Evolutionary conservation across 2,797 vertebrate species (phyloP), one percentile per base, ranked within the genome.

Genomic region (Sebastes vulpes): DNA sequence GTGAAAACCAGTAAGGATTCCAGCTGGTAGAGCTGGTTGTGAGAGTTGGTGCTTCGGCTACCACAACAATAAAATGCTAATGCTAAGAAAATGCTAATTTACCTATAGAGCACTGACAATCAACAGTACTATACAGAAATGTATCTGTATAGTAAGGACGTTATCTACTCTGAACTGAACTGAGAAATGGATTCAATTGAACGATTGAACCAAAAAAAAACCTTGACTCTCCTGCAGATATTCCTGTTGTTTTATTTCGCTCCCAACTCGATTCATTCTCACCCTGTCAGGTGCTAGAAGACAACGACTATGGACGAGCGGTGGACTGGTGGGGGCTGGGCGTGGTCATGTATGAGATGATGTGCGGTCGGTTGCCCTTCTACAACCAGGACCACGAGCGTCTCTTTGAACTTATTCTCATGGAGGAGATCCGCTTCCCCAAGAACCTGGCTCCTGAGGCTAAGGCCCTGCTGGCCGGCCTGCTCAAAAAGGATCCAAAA

Each of bases 271-370:
- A 9, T n/a, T 60, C 6, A 4, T 60, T 42, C 10, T 16, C 28
- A 1, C 54, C 61, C 3, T 5, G 1, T 1, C 90, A 99, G 98
- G 98, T 99, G 50, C 93, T 99, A 71, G 98, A 99, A 84, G 98
- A 99, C 94, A 99, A 99, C 0, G 98, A 99, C 84, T 99, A 99
- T 0, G 98, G 98, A 0, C 96, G 98, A 0, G 98, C 98, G 0
- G 98, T 99, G 86, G 98, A 99, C 95, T 99, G 98, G 98, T 99
- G 98, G 98, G 98, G 98, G 3, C 88, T 99, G 72, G 98, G 98
- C 0, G 98, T 99, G 56, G 98, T 99, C 61, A 99, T 99, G 98
- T 99, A 99, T 6, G 98, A 99, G 94, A 99, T 99, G 98, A 97
- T 98, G 96, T 99, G 98, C 0, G 98, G 98, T 1, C 97, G 98